Base-by-base conservation (phyloP, 2,113 vertebrate genomes). In the Brachyhypopomus gauderio region DNA sequence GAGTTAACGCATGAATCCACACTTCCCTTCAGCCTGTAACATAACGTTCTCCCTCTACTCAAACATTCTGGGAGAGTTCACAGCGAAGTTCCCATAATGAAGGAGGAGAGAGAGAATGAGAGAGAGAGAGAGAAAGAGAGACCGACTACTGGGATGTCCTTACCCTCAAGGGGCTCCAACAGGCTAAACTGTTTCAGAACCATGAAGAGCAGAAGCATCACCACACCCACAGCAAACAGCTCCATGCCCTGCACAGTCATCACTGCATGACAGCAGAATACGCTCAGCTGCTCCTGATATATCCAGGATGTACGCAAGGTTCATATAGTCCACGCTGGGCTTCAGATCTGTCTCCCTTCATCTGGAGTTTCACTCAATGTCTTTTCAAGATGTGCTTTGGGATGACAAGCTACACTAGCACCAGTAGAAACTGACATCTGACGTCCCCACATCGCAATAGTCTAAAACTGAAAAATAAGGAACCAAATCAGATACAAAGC, bases 111-210 rank as follows among this genome's bases (percentile, higher is more conserved):
- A 62, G 34, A 58, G 41, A 27, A 67, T 27, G n/a, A 5, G 5
- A 12, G 59, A 19, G 2, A 25, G 16, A 34, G 41, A 67, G 62
- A 17, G 30, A 25, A n/a, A 48, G 34, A 27, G 17, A 22, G 5
- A 36, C 3, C 23, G 19, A 2, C 34, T 1, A 3, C 20, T 41
- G 36, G 8, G 20, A 8, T 12, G 2, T 41, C 17, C 92, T 91
- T 97, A 98, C 97, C 97, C 94, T 97, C 95, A 83, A 93, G 91
- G 30, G 96, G 95, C 58, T 97, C 96, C 92, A 95, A 92, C 85
- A 96, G 93, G 81, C 96, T 96, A 81, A 98, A 97, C 92, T 98
- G 97, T 89, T 96, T 97, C 86, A 97, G 96, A 69, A 97, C 95
- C 1, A 96, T 92, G 88, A 95, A 86, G 92, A 96, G 97, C 52